Conservation (phyloP, 1,140 invertebrate genomes). For the Heliconius congener region DNA sequence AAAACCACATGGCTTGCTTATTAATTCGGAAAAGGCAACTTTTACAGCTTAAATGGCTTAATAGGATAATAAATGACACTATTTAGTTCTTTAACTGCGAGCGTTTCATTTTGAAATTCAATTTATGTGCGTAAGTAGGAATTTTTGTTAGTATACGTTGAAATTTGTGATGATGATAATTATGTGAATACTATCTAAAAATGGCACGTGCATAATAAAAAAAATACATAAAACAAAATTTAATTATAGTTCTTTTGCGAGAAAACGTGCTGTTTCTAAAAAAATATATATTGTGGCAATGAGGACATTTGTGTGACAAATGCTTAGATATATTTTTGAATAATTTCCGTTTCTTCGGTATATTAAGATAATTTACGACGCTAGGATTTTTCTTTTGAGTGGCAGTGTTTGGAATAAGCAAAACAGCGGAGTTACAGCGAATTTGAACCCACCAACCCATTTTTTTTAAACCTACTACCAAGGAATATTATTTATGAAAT, state of each 20-base stretch:
- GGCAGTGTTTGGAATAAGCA: too few relatives aligned
- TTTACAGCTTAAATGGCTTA: slow-evolving; percentile 38
- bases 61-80: slow-evolving; percentile 41
- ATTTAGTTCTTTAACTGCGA: slow-evolving; percentile 27
- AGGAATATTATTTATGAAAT: too few relatives aligned
- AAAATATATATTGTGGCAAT: too few relatives aligned
- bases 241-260: neutral
- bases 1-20: slow-evolving; percentile 28
- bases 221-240: neutral
- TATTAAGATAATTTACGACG: too few relatives aligned
- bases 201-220: neutral
- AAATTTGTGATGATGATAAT: neutral
- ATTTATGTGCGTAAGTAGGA: slow-evolving; percentile 10
- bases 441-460: too few relatives aligned
- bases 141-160: slow-evolving; percentile 5
- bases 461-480: too few relatives aligned
- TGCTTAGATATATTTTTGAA: too few relatives aligned
- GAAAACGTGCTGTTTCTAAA: too few relatives aligned
- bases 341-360: too few relatives aligned
- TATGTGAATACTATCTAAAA: neutral
- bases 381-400: too few relatives aligned
- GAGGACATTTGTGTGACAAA: too few relatives aligned
- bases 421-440: too few relatives aligned
- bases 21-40: slow-evolving; percentile 35
- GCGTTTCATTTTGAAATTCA: slow-evolving; percentile 25